Base-by-base conservation (phyloP, 1,140 invertebrate species). In the Tetragonula clypearis region DNA sequence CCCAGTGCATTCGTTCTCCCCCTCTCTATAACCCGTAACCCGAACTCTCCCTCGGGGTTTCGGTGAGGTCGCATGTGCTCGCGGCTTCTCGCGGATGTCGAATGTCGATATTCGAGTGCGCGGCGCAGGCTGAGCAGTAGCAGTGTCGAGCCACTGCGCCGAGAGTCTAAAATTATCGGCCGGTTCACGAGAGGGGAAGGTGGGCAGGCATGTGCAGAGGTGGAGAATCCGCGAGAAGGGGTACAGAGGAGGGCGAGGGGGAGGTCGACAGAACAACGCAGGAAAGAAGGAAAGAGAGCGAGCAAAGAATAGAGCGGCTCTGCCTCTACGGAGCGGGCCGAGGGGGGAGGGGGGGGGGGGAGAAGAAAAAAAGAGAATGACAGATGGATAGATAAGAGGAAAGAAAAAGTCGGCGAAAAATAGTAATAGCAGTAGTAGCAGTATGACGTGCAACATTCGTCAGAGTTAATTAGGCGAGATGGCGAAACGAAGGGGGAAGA, bases 71-170 rank as follows among this genome's bases (percentile, higher is more conserved):
- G 80, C 69, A 85, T 86, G 56, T 66, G 69, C 65, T 83, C 85
- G 83, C 83, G 86, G 77, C 68, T 86, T 35, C 82, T 89, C 79
- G 86, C 89, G 76, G 84, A 84, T 60, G 85, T 86, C 84, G 89
- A 75, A 90, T 92, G 93, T 95, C 94, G 93, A 95, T 95, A 95
- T 93, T 93, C 86, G 89, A 91, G 91, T 94, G 94, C 94, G 94
- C 94, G 90, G 89, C 91, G 83, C 92, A 90, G 88, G 92, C 88
- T 92, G 93, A 93, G 93, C 93, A 93, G 88, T 92, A 88, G 92
- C 90, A 88, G 88, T 87, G 83, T 74, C 85, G 87, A 93, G 92
- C 90, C 88, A 90, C 91, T 92, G 91, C 91, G 92, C 91, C 92
- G 92, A 90, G 92, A 93, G 88, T 93, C 92, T 94, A 94, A 94